A percentile compares a stretch with the other conserved stretches of the same genome.
Evolutionary conservation across 2,113 vertebrate genomes (phyloP).

Genomic region (Callochromis pleurospilus): DNA sequence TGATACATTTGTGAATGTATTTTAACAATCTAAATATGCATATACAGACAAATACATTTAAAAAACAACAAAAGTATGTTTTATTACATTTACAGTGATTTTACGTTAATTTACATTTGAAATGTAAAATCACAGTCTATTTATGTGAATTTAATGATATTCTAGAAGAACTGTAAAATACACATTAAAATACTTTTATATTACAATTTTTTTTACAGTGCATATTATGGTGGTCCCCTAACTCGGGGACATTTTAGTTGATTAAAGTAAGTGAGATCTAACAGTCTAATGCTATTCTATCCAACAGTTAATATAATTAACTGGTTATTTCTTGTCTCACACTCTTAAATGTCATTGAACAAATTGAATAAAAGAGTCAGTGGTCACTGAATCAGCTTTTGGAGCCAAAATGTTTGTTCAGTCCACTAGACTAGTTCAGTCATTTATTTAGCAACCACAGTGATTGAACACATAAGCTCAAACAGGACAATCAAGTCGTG

Average conservation of each 20-base stretch:
- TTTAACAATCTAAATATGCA: too few relatives aligned
- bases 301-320: not conserved
- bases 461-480: not conserved
- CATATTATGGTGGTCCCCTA: not conserved
- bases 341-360: not conserved
- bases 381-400: not conserved
- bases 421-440: not conserved
- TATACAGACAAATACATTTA: fast-evolving
- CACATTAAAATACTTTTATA: not conserved
- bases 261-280: not conserved
- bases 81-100: too few relatives aligned
- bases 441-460: not conserved
- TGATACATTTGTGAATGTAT: too few relatives aligned
- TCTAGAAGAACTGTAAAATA: not conserved
- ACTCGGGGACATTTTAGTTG: not conserved
- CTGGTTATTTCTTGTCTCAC: not conserved
- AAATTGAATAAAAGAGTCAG: not conserved
- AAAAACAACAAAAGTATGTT: too few relatives aligned
- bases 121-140: fast-evolving
- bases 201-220: not conserved
- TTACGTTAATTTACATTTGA: too few relatives aligned
- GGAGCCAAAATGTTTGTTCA: not conserved
- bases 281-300: not conserved
- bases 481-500: not conserved
- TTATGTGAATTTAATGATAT: too few relatives aligned